Evolutionary conservation across 2,113 vertebrate species (phyloP).

Genomic region (Etheostoma spectabile): DNA sequence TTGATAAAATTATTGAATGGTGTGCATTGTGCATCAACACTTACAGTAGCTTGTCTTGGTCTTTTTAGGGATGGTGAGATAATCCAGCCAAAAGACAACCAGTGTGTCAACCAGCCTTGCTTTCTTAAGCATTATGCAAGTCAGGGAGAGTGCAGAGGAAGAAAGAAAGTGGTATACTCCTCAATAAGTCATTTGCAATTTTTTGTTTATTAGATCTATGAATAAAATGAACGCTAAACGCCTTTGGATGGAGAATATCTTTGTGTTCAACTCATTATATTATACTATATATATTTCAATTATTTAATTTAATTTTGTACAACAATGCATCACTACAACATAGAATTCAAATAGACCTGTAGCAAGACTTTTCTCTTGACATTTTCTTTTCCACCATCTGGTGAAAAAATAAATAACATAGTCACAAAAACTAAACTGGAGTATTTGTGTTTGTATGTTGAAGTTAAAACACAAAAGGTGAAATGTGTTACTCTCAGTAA

Average conservation of each 20-base stretch:
- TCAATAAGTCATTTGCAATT: constrained; percentile 17
- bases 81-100: constrained; percentile 14
- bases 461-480: constrained; percentile 39
- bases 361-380: neutral
- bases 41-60: neutral
- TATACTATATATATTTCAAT: neutral
- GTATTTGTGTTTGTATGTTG: constrained; percentile 18
- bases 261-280: neutral
- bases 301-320: neutral
- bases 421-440: constrained; percentile 4
- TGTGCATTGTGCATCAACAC: neutral
- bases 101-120: neutral
- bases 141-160: constrained; percentile 14
- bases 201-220: constrained; percentile 19
- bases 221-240: constrained; percentile 33
- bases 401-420: neutral
- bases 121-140: constrained; percentile 7
- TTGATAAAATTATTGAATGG: neutral
- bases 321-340: neutral
- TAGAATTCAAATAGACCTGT: neutral
- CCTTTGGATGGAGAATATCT: neutral
- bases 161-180: neutral
- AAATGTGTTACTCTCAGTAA: constrained; percentile 60
- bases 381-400: neutral
- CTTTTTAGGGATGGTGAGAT: neutral